These are phyloP conservation scores for Aphodius granarius DNA, from an alignment of 2,888 invertebrate species.

Conservation along the genomic window DNA sequence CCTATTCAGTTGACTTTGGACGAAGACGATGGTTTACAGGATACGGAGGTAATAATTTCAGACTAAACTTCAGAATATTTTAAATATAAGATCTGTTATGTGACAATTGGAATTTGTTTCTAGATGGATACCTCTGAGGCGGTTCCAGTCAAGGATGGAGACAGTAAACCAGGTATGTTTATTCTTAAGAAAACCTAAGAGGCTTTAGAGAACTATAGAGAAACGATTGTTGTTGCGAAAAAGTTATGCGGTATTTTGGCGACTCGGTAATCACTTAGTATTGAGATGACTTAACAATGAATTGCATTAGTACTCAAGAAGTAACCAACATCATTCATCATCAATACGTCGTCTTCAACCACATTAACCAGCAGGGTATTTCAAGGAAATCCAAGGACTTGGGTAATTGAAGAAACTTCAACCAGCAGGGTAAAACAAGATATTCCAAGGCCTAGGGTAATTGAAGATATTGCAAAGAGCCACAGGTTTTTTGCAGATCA, in stretches of 20 bases:
- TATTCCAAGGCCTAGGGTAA: not conserved
- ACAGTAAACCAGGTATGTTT: not conserved
- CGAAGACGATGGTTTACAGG: slow-evolving; percentile 43
- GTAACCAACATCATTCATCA: not conserved
- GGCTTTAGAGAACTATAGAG: no score
- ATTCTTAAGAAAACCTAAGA: not conserved
- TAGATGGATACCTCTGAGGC: not conserved
- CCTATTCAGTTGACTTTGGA: slow-evolving; percentile 46
- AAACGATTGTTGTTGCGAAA: not conserved
- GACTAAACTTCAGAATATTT: no score
- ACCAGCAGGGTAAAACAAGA: not conserved
- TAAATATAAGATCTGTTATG: no score
- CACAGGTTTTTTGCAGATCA: no score
- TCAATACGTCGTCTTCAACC: not conserved
- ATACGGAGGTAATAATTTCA: slow-evolving; percentile 40
- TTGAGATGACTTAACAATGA: not conserved
- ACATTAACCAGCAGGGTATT: no score
- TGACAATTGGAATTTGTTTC: no score
- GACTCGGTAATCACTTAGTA: not conserved
- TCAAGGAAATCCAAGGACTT: no score
- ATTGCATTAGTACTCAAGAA: not conserved
- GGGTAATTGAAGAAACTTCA: not conserved
- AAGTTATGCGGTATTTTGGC: not conserved
- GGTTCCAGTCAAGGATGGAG: not conserved
- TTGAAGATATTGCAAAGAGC: no score